Conservation (phyloP, 1,140 invertebrate genomes). For the Drosophila parabipectinata region DNA sequence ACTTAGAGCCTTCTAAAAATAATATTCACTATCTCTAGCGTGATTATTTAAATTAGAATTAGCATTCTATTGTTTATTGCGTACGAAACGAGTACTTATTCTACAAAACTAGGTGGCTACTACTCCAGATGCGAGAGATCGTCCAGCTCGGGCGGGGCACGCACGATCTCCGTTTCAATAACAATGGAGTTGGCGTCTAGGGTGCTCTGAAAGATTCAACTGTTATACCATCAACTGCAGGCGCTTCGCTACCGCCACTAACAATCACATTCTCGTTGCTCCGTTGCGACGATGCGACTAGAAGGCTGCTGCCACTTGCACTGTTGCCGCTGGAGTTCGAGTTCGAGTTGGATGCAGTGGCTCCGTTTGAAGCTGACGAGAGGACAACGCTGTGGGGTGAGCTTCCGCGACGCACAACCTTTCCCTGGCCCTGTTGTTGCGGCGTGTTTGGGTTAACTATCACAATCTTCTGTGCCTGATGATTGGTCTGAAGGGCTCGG, state of each 20-base stretch:
- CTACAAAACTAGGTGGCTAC: conserved; percentile 28
- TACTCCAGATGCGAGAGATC: conserved; percentile 81
- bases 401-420: conserved; percentile 68
- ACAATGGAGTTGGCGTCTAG: conserved; percentile 77
- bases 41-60: neutral
- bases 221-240: conserved; percentile 47
- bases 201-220: conserved; percentile 71
- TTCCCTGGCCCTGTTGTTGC: conserved; percentile 54
- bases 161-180: conserved; percentile 79
- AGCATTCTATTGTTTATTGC: conserved; percentile 46
- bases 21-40: too few species aligned
- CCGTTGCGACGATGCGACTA: conserved; percentile 21
- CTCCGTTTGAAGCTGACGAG: conserved; percentile 59
- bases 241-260: conserved; percentile 57
- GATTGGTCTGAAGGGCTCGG: conserved; percentile 67
- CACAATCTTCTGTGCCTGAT: conserved; percentile 71
- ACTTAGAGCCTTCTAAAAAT: too few species aligned
- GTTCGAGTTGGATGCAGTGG: conserved; percentile 61
- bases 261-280: conserved; percentile 75
- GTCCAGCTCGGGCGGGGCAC: conserved; percentile 72
- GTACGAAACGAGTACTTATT: conserved; percentile 20
- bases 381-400: conserved; percentile 73
- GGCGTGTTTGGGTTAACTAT: conserved; percentile 75
- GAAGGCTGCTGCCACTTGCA: conserved; percentile 24
- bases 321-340: conserved; percentile 50